Conservation (phyloP, 2,888 invertebrate species). For the Acanthosepion lycidas region DNA sequence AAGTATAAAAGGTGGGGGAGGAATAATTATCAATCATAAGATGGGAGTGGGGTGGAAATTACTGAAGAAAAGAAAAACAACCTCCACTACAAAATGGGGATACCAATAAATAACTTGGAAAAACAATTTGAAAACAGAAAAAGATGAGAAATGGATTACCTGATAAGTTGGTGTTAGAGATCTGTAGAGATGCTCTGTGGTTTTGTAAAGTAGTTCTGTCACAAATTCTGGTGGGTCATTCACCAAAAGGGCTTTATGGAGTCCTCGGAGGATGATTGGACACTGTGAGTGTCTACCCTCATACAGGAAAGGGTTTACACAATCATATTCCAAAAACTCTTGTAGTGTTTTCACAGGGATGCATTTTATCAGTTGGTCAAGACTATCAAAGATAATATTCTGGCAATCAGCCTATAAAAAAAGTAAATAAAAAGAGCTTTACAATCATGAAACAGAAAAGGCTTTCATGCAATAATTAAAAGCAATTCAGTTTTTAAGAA, state of each 20-base stretch:
- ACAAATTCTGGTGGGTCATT: slow-evolving; percentile 68
- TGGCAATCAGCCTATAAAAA: slow-evolving; percentile 55
- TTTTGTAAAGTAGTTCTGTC: slow-evolving; percentile 58
- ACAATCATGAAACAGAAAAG: background rate
- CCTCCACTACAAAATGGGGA: no score
- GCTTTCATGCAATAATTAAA: no score
- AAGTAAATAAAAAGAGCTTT: background rate
- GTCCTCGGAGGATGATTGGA: slow-evolving; percentile 57
- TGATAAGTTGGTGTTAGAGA: slow-evolving; percentile 53
- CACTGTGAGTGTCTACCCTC: slow-evolving; percentile 25
- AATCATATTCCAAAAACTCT: slow-evolving; percentile 57
- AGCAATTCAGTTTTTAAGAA: no score
- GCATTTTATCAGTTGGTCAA: slow-evolving; percentile 57
- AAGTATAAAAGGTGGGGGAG: no score
- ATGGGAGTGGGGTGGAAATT: no score
- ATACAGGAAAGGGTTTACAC: slow-evolving; percentile 51
- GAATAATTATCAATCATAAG: no score
- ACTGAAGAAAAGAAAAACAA: no score
- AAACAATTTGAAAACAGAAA: no score
- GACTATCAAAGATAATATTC: slow-evolving; percentile 52
- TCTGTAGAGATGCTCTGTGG: slow-evolving; percentile 57
- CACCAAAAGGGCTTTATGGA: slow-evolving; percentile 63
- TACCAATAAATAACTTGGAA: no score
- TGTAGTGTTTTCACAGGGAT: slow-evolving; percentile 56
- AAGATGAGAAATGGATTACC: slow-evolving; percentile 50